Evolutionary conservation across 2,888 invertebrate genomes (phyloP).

Genomic region (Alentia gelatinosa): DNA sequence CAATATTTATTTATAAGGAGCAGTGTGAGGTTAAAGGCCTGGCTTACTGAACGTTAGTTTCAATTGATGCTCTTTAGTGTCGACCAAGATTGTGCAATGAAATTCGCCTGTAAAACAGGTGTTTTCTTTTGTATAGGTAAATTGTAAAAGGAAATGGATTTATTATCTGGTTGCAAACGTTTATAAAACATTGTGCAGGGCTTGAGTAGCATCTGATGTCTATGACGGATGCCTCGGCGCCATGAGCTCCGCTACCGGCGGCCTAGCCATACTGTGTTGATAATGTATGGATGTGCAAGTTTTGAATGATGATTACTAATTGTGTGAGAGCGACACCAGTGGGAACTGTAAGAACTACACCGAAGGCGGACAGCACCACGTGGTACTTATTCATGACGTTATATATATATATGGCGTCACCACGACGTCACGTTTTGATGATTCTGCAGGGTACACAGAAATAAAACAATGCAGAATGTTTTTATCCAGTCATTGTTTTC

Average conservation of each 20-base stretch:
- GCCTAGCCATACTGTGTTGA: neutral
- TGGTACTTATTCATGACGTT: conserved; percentile 40
- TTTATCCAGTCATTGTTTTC: neutral
- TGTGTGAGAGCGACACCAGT: conserved; percentile 41
- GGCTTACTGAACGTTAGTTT: neutral
- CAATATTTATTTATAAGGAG: conserved; percentile 4
- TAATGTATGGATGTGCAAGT: neutral
- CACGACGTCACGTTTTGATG: conserved; percentile 13
- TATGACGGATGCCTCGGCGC: neutral
- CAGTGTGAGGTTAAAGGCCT: neutral
- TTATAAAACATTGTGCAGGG: neutral
- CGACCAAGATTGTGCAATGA: neutral
- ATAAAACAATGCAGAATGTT: conserved; percentile 9
- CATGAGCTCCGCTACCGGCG: neutral
- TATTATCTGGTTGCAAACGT: neutral
- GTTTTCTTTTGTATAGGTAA: neutral
- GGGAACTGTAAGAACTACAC: conserved; percentile 53
- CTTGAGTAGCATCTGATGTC: neutral
- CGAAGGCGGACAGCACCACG: conserved; percentile 47
- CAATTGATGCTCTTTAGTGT: neutral
- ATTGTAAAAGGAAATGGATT: neutral
- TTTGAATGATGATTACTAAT: conserved; percentile 4
- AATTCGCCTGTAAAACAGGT: conserved; percentile 20
- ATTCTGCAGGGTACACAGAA: neutral
- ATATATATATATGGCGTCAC: neutral